Conservation (phyloP, 1,140 invertebrate species). For the Drosophila saltans region DNA sequence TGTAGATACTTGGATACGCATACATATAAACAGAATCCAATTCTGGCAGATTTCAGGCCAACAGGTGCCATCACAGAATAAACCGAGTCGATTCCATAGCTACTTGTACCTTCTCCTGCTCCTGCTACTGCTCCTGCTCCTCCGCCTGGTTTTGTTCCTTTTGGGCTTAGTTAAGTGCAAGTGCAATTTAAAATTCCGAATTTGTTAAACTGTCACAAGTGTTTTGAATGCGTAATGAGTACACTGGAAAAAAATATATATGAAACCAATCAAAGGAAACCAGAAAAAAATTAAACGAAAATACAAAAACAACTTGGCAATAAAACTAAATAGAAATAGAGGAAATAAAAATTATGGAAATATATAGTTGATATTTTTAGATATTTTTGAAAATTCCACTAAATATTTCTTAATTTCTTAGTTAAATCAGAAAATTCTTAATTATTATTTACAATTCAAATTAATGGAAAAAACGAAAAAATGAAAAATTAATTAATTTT, state of each 20-base stretch:
- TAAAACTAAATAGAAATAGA: no score
- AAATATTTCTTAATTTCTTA: no score
- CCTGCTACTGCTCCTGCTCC: not conserved
- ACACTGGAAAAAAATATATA: constrained; percentile 11
- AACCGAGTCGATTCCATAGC: constrained; percentile 1
- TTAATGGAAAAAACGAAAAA: not conserved
- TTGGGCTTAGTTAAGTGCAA: constrained; percentile 60
- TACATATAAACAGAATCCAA: not conserved
- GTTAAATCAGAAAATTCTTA: not conserved
- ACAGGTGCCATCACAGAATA: constrained; percentile 53
- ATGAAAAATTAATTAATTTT: constrained; percentile 1
- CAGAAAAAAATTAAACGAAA: not conserved
- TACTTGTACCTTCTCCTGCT: not conserved
- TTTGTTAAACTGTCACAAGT: constrained; percentile 79
- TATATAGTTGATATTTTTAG: no score
- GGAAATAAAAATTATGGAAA: no score
- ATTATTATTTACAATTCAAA: not conserved
- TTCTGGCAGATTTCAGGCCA: constrained; percentile 27
- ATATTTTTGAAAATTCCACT: no score
- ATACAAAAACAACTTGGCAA: not conserved
- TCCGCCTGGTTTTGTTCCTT: not conserved
- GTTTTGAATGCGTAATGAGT: constrained; percentile 76
- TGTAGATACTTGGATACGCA: not conserved
- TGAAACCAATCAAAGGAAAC: not conserved
- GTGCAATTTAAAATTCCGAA: constrained; percentile 78